phyloP scores from a whole-genome alignment of 2,113 vertebrate species.

The Rhagologus leucostigma region DNA sequence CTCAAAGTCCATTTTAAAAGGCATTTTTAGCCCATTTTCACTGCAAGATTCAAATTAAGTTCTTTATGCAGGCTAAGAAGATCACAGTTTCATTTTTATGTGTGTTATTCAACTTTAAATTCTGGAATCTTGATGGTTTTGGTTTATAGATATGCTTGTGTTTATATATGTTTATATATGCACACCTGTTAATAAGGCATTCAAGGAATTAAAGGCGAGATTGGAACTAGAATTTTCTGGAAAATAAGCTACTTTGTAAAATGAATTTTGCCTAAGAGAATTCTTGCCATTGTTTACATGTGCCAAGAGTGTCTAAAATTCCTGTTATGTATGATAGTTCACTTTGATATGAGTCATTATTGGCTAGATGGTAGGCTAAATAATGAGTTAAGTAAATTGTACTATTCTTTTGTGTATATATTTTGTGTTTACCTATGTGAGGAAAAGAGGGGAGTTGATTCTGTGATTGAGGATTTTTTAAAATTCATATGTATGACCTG shows the following conservation, averaged over 20 bases:
- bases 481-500: background rate
- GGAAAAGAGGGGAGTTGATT: background rate
- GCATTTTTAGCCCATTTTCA: background rate
- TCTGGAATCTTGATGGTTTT: background rate
- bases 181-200: background rate
- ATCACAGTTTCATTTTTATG: background rate
- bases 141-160: background rate
- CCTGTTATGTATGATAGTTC: background rate
- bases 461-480: fast-evolving
- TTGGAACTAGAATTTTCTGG: background rate
- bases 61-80: background rate
- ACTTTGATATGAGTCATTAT: background rate
- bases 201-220: background rate
- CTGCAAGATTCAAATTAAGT: background rate
- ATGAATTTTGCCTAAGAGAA: background rate
- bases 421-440: background rate
- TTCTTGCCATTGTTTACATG: background rate
- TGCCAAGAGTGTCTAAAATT: background rate
- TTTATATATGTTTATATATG: background rate
- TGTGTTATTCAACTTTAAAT: background rate
- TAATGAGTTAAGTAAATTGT: background rate
- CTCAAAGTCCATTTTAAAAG: background rate
- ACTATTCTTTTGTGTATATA: background rate
- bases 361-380: background rate
- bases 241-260: background rate